Percentiles rank a stretch among this genome's conserved stretches.
Evolutionary conservation across 2,797 vertebrate genomes (phyloP).

Genomic region (Rhinichthys osculus): DNA sequence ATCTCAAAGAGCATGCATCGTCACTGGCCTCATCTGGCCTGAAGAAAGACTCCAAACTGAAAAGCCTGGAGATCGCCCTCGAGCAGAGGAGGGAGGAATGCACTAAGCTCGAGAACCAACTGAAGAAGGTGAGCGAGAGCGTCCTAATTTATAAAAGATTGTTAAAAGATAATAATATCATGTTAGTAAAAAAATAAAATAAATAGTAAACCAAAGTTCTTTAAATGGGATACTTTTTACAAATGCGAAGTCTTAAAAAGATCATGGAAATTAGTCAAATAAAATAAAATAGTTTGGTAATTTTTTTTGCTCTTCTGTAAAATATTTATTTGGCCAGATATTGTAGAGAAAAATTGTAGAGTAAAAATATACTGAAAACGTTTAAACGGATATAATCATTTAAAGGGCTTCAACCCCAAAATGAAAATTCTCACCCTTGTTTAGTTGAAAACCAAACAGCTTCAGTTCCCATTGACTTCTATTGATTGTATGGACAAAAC

Average conservation of each 20-base stretch:
- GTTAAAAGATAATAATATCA: too few species aligned
- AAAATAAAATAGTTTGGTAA: background rate
- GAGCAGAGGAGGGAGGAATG: conserved; percentile 97
- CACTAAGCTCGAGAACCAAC: conserved; percentile 91
- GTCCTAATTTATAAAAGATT: background rate
- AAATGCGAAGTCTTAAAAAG: background rate
- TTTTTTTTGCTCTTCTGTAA: background rate
- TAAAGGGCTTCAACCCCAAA: background rate
- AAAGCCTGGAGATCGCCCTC: conserved; percentile 92
- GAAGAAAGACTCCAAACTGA: conserved; percentile 96
- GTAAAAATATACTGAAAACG: background rate
- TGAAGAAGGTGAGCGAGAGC: conserved; percentile 86
- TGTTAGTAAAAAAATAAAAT: too few species aligned
- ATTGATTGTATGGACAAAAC: background rate
- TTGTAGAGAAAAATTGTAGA: background rate
- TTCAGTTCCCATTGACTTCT: background rate
- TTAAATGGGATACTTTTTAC: background rate
- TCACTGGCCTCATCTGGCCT: conserved; percentile 94
- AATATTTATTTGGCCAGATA: background rate
- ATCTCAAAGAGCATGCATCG: conserved; percentile 97
- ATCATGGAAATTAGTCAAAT: background rate
- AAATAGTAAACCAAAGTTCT: background rate
- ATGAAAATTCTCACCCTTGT: background rate
- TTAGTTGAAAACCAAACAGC: background rate
- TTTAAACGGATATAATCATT: background rate